phyloP scores from a whole-genome alignment of 2,888 invertebrate species.

The Apamea epomidion region DNA sequence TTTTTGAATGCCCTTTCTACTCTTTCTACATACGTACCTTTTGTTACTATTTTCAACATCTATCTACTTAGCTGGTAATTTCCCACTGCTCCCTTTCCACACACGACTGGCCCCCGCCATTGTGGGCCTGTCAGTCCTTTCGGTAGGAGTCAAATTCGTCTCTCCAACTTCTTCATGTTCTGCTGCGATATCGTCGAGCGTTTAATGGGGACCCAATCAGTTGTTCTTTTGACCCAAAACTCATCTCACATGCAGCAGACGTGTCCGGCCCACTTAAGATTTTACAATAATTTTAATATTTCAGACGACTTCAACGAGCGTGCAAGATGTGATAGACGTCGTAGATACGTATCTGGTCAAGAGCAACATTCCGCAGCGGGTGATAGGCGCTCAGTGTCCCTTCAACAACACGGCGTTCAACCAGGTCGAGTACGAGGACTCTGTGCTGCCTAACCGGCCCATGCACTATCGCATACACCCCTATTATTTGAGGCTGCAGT shows the following conservation, averaged over 20 bases:
- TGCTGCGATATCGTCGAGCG: background rate
- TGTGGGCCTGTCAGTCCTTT: background rate
- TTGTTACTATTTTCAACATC: background rate
- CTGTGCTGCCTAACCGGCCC: constrained; percentile 88
- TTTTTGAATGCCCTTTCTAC: background rate
- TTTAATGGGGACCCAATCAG: background rate
- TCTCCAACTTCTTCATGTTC: background rate
- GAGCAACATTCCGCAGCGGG: constrained; percentile 81
- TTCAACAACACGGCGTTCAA: constrained; percentile 79
- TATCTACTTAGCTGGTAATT: background rate
- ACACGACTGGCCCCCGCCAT: background rate
- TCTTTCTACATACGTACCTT: background rate
- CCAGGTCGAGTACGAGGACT: constrained; percentile 90
- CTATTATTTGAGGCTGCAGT: constrained; percentile 80
- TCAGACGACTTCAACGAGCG: constrained; percentile 79
- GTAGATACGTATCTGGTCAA: constrained; percentile 81
- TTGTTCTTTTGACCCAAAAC: no score
- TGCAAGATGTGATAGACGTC: constrained; percentile 77
- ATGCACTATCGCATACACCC: constrained; percentile 89
- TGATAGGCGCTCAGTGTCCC: constrained; percentile 83
- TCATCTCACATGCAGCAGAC: background rate
- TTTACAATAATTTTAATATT: constrained; percentile 8
- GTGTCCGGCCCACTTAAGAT: no score
- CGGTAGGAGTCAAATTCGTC: background rate
- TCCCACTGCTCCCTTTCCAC: background rate